phyloP scores from a whole-genome alignment of 1,140 invertebrate genomes.

The Drosophila malerkotliana region DNA sequence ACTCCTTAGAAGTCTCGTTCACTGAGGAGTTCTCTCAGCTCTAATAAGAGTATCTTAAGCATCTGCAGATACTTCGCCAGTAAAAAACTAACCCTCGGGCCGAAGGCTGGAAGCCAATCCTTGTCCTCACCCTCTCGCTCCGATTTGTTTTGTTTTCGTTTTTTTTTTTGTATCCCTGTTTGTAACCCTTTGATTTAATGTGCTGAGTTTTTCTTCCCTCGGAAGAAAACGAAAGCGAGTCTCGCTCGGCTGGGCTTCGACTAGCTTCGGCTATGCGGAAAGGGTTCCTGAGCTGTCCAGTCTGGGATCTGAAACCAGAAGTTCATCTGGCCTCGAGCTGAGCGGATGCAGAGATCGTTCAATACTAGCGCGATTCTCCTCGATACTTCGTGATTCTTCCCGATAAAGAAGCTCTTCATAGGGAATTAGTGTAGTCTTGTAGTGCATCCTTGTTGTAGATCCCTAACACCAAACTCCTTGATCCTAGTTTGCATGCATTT shows the following conservation, averaged over 20 bases:
- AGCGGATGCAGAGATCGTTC: constrained; percentile 68
- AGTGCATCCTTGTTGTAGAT: constrained; percentile 40
- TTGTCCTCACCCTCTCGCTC: constrained; percentile 15
- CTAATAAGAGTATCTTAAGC: constrained; percentile 20
- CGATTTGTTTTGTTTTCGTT: constrained; percentile 19
- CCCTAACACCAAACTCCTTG: constrained; percentile 21
- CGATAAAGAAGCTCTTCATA: background rate
- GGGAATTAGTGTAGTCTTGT: constrained; percentile 21
- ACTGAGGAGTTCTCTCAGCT: background rate
- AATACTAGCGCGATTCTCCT: constrained; percentile 42
- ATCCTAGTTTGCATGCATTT: constrained; percentile 63
- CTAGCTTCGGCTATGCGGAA: constrained; percentile 29
- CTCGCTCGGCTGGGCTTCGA: constrained; percentile 8
- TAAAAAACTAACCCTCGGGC: constrained; percentile 62
- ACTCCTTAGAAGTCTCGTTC: background rate
- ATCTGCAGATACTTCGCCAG: constrained; percentile 15
- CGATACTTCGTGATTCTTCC: constrained; percentile 27
- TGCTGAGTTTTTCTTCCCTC: constrained; percentile 55
- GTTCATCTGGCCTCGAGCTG: constrained; percentile 80
- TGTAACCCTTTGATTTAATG: constrained; percentile 73
- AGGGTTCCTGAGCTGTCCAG: constrained; percentile 66
- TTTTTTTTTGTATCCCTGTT: constrained; percentile 19
- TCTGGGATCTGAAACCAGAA: constrained; percentile 58
- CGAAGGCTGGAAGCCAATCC: constrained; percentile 48
- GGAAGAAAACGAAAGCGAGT: constrained; percentile 62